Percentiles rank a stretch among this genome's conserved stretches.
Evolutionary conservation across 2,797 vertebrate genomes (phyloP).

Genomic region (Pagetopsis macropterus): DNA sequence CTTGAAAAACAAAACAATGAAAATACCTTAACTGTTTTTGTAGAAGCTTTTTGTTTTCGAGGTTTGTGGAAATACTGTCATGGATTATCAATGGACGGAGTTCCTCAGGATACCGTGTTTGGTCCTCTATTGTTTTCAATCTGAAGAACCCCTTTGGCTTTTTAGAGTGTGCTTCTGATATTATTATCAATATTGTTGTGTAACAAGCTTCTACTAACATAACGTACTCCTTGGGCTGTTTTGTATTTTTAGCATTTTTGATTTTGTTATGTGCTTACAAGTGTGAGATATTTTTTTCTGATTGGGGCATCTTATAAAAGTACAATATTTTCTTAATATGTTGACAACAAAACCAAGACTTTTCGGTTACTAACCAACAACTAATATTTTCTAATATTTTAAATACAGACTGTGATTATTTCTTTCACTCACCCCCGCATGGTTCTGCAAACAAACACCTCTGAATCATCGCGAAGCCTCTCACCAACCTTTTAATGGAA

Average conservation of each 20-base stretch:
- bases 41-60: conserved; percentile 13
- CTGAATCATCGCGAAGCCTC: conserved; percentile 30
- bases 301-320: conserved; percentile 57
- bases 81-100: background rate
- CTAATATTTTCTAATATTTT: conserved; percentile 44
- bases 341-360: conserved; percentile 50
- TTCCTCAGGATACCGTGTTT: conserved; percentile 53
- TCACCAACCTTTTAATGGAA: conserved; percentile 19
- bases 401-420: conserved; percentile 49
- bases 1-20: conserved; percentile 21
- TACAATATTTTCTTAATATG: conserved; percentile 51
- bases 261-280: conserved; percentile 70
- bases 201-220: conserved; percentile 77
- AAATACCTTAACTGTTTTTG: conserved; percentile 12
- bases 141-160: conserved; percentile 66
- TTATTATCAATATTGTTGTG: conserved; percentile 76
- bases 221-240: conserved; percentile 73
- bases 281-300: conserved; percentile 51
- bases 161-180: conserved; percentile 65
- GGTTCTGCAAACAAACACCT: conserved; percentile 25
- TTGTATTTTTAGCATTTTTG: conserved; percentile 69
- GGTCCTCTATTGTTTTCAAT: conserved; percentile 45
- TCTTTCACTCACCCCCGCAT: conserved; percentile 34
- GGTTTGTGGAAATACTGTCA: conserved; percentile 13
- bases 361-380: conserved; percentile 57